phyloP scores from a whole-genome alignment of 2,888 invertebrate species.

The Melanchra persicariae region DNA sequence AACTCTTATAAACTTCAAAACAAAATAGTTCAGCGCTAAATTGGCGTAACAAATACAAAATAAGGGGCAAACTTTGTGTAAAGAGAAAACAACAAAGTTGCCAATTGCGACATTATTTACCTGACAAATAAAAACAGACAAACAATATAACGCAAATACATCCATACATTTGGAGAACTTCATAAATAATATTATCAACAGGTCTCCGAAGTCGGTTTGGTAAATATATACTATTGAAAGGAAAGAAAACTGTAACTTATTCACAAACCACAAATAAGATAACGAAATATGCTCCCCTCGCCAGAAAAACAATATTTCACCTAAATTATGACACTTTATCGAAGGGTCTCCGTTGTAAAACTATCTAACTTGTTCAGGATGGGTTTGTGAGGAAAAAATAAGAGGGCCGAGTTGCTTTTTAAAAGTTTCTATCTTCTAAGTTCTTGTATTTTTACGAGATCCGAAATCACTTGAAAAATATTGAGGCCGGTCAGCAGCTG shows the following conservation, averaged over 20 bases:
- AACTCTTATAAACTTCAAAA: slow-evolving; percentile 1
- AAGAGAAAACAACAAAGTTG: slow-evolving; percentile 26
- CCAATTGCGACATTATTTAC: slow-evolving; percentile 50
- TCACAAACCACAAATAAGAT: slow-evolving; percentile 79
- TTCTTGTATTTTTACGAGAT: slow-evolving; percentile 83
- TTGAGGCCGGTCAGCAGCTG: slow-evolving; percentile 79
- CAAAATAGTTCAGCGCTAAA: slow-evolving; percentile 8
- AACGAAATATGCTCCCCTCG: slow-evolving; percentile 79
- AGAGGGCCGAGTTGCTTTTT: slow-evolving; percentile 79
- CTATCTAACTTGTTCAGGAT: slow-evolving; percentile 83
- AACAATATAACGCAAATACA: slow-evolving; percentile 54
- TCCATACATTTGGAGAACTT: slow-evolving; percentile 51
- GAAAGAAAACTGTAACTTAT: slow-evolving; percentile 74
- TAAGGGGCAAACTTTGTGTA: slow-evolving; percentile 15
- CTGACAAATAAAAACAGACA: slow-evolving; percentile 44
- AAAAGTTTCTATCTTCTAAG: slow-evolving; percentile 80
- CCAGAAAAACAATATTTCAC: slow-evolving; percentile 84
- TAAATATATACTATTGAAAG: slow-evolving; percentile 68
- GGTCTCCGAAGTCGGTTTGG: slow-evolving; percentile 70
- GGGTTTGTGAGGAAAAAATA: slow-evolving; percentile 84
- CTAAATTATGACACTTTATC: slow-evolving; percentile 87
- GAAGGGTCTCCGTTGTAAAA: slow-evolving; percentile 86
- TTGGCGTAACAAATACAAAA: slow-evolving; percentile 22
- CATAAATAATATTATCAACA: slow-evolving; percentile 76
- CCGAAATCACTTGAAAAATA: slow-evolving; percentile 84